phyloP scores from a whole-genome alignment of 2,113 vertebrate genomes.

The Rhinolophus sinicus region DNA sequence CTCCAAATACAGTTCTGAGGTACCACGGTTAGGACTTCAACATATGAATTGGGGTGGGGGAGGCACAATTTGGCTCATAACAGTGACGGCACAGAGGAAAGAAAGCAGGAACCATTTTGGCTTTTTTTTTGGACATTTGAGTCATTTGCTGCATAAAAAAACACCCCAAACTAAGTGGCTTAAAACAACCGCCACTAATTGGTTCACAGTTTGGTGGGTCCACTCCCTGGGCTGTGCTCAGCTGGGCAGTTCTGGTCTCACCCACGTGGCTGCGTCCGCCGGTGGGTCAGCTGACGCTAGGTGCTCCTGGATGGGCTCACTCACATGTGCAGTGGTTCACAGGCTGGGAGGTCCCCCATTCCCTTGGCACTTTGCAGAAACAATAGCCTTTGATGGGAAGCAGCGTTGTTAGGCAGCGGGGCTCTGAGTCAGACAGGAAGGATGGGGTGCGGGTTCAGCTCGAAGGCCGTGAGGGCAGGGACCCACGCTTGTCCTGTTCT shows the following conservation, averaged over 20 bases:
- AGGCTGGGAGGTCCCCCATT: not conserved
- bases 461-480: fast-evolving
- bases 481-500: not conserved
- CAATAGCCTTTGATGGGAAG: not conserved
- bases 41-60: not conserved
- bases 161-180: not conserved
- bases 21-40: not conserved
- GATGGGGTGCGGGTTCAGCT: not conserved
- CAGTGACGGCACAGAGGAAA: not conserved
- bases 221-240: not conserved
- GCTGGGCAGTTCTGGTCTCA: not conserved
- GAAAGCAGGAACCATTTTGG: not conserved
- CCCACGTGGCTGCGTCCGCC: not conserved
- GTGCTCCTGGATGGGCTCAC: not conserved
- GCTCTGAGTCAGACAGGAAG: not conserved
- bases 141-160: not conserved
- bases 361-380: not conserved
- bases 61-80: fast-evolving
- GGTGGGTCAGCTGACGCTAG: fast-evolving
- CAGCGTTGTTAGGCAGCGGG: not conserved
- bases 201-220: not conserved
- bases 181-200: not conserved
- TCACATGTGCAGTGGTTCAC: not conserved
- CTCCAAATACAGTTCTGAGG: not conserved
- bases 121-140: not conserved